Evolutionary conservation across 2,797 vertebrate species (phyloP).

Genomic region (Pitangus sulphuratus): DNA sequence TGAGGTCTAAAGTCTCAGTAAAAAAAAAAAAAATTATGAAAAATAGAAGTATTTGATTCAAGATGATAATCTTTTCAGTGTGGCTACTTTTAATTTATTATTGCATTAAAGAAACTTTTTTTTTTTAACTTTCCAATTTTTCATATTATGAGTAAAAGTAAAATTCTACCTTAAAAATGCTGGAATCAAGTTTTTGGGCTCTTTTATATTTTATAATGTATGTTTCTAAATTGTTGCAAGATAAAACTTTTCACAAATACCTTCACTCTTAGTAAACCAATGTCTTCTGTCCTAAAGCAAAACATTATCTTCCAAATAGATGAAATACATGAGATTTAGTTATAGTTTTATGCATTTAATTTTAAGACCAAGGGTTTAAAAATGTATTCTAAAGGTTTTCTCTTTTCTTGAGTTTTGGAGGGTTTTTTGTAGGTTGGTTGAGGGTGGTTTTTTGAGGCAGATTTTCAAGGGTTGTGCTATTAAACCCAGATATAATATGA

Average conservation of each 20-base stretch:
- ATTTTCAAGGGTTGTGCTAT: not conserved
- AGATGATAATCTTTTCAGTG: not conserved
- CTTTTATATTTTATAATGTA: not conserved
- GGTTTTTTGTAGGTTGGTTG: fast-evolving
- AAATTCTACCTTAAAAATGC: not conserved
- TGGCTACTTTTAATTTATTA: not conserved
- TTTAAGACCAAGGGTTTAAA: not conserved
- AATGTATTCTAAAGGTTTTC: not conserved
- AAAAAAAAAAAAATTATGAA: not conserved
- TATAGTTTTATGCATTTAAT: not conserved
- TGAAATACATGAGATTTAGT: not conserved
- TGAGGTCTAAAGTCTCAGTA: not conserved
- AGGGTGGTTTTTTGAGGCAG: fast-evolving
- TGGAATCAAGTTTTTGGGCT: fast-evolving
- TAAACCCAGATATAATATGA: not conserved
- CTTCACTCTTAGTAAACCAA: not conserved
- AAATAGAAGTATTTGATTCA: not conserved
- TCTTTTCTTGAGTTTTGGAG: not conserved
- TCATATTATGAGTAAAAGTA: not conserved
- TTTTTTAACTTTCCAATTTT: not conserved
- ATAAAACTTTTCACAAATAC: not conserved
- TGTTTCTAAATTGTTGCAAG: not conserved
- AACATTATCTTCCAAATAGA: not conserved
- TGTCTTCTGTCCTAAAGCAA: not conserved
- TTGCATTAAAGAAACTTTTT: not conserved